Evolutionary conservation across 2,113 vertebrate genomes (phyloP).

Genomic region (Diphyllodes magnificus): DNA sequence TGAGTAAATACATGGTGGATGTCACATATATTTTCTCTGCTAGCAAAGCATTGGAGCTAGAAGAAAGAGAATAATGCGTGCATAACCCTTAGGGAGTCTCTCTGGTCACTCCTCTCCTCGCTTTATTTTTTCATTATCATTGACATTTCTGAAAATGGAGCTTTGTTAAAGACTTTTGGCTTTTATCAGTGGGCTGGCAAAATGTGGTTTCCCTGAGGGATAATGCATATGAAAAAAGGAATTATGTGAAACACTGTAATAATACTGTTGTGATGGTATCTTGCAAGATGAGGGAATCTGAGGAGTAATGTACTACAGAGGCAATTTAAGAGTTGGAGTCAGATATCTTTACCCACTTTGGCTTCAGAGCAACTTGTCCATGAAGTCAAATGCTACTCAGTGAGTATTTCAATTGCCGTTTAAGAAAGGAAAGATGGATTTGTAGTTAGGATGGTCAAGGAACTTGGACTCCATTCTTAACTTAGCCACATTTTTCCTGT

Average conservation of each 20-base stretch:
- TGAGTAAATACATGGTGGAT: background rate
- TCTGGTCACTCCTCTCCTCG: background rate
- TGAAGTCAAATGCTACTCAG: background rate
- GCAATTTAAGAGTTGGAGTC: background rate
- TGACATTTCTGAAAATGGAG: background rate
- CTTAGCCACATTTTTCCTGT: background rate
- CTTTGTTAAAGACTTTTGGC: background rate
- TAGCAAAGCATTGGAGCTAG: background rate
- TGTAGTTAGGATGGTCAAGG: background rate
- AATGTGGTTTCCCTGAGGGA: background rate
- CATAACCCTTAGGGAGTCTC: background rate
- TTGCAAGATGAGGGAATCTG: background rate
- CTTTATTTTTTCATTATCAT: background rate
- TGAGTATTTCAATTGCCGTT: background rate
- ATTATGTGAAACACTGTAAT: background rate
- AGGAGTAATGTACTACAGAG: background rate
- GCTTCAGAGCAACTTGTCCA: background rate
- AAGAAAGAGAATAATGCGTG: background rate
- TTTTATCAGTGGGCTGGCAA: background rate
- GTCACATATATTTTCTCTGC: background rate
- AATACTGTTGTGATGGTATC: background rate
- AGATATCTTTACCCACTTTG: background rate
- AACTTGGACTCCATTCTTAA: background rate
- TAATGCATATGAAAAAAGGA: background rate
- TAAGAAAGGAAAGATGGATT: background rate